phyloP scores from a whole-genome alignment of 2,797 vertebrate species.

The Lacerta bilineata region DNA sequence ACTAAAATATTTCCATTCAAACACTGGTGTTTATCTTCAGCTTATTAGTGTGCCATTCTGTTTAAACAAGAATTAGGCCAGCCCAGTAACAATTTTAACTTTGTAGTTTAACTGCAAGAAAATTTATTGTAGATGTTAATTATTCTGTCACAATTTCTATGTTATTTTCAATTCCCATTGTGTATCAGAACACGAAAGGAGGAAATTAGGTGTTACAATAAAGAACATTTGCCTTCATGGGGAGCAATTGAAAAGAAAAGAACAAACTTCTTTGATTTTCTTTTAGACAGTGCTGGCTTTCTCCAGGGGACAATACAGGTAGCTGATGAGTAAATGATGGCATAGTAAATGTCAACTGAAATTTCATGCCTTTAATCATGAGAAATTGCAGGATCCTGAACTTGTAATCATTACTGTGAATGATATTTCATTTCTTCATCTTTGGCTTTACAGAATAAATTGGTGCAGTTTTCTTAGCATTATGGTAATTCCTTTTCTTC shows the following conservation, averaged over 20 bases:
- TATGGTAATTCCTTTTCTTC: conserved; percentile 40
- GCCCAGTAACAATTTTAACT: conserved; percentile 51
- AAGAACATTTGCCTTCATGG: conserved; percentile 43
- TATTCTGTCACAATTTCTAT: conserved; percentile 59
- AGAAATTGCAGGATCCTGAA: conserved; percentile 55
- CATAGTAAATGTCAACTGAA: conserved; percentile 56
- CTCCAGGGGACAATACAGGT: conserved; percentile 31
- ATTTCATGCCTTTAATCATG: conserved; percentile 50
- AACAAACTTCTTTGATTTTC: conserved; percentile 55
- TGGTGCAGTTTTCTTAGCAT: conserved; percentile 56
- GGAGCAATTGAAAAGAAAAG: neutral
- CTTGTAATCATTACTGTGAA: conserved; percentile 42
- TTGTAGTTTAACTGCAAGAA: conserved; percentile 58
- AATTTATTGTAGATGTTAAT: conserved; percentile 57
- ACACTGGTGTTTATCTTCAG: neutral
- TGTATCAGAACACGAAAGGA: conserved; percentile 45
- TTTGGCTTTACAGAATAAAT: conserved; percentile 51
- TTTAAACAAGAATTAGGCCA: conserved; percentile 31
- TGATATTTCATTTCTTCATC: conserved; percentile 50
- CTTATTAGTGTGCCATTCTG: neutral
- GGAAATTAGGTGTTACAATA: conserved; percentile 24
- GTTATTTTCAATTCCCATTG: conserved; percentile 57
- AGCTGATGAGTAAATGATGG: conserved; percentile 53
- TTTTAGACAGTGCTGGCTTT: conserved; percentile 49
- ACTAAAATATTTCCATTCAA: conserved; percentile 28